These are phyloP conservation scores for Phymanthus crucifer DNA, from an alignment of 92 coral and sea anemone genomes.

Conservation along the genomic window DNA sequence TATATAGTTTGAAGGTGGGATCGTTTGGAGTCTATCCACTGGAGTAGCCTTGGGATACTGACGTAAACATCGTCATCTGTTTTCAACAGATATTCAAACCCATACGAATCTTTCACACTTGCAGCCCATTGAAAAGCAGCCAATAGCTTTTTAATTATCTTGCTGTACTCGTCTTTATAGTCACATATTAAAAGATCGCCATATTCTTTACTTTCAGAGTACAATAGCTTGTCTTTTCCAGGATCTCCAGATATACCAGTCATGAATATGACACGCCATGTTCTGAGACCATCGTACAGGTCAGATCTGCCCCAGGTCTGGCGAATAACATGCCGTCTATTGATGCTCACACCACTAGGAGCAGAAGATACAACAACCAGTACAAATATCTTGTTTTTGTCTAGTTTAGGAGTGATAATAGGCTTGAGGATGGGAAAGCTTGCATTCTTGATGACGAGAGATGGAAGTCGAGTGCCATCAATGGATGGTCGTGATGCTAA, in stretches of 20 bases:
- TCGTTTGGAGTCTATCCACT: constrained; percentile 59
- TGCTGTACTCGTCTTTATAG: constrained; percentile 69
- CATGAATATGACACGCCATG: constrained; percentile 67
- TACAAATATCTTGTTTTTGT: constrained; percentile 28
- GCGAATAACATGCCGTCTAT: constrained; percentile 59
- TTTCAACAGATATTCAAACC: constrained; percentile 67
- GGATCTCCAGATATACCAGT: constrained; percentile 49
- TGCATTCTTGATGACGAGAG: constrained; percentile 11
- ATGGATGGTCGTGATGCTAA: not conserved
- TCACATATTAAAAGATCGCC: constrained; percentile 80
- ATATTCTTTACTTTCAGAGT: constrained; percentile 50
- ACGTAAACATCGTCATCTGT: constrained; percentile 90
- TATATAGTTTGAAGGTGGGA: constrained; percentile 42
- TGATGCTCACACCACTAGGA: constrained; percentile 46
- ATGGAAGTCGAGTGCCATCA: constrained; percentile 9
- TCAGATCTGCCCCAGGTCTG: constrained; percentile 66
- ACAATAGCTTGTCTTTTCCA: constrained; percentile 39
- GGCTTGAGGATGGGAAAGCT: constrained; percentile 38
- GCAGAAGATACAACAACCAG: constrained; percentile 68
- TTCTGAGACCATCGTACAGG: not conserved
- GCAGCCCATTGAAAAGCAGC: constrained; percentile 89
- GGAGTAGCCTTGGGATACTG: constrained; percentile 64
- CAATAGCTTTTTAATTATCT: constrained; percentile 68
- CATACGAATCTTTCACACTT: constrained; percentile 5
- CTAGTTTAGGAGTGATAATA: constrained; percentile 26